Base-by-base conservation (phyloP, 2,113 vertebrate species). In the Cygnus buccinator region DNA sequence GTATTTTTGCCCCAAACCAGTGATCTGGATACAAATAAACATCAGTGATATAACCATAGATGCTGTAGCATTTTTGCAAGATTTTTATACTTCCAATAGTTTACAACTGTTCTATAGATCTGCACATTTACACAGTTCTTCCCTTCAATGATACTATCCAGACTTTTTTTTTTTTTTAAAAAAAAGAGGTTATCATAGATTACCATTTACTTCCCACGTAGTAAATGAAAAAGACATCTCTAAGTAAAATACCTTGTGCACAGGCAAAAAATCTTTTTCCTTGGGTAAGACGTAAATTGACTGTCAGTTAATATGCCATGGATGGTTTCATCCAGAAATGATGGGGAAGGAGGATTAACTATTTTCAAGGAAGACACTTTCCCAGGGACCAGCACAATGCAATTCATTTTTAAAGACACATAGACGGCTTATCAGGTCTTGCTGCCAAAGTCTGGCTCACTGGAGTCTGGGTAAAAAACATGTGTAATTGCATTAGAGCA, bases 361-460 rank as follows among this genome's bases (percentile, higher is more conserved):
- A 83, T 95, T 90, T 97, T 92, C 72, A 94, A 93, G 93, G 93
- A 98, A 96, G 96, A 97, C 73, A 92, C 50, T 98, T 98, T 97
- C 95, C 97, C 97, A 97, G 97, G 97, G 62, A 83, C 59, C 26
- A 93, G 89, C 78, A 96, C 90, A 97, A 96, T 89, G 74, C 73
- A 89, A 92, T 80, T 95, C 85, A 91, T 94, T 93, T 97, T 94
- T 74, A 79, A 90, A 95, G 96, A 75, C 95, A 74, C 94, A 85
- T 67, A 94, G 79, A 90, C 85, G 91, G 83, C 91, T 93, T 98
- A 96, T 95, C 96, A 35, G 54, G 41, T 95, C 93, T 94, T 83
- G 90, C 82, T 92, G 94, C 96, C 96, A 90, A 90, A 87, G 54
- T 93, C 79, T 96, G 93, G 48, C 93, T 97, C 46, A 50, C 80